Evolutionary conservation across 92 coral and sea anemone genomes (phyloP).

Genomic region (Parazoanthus swiftii): DNA sequence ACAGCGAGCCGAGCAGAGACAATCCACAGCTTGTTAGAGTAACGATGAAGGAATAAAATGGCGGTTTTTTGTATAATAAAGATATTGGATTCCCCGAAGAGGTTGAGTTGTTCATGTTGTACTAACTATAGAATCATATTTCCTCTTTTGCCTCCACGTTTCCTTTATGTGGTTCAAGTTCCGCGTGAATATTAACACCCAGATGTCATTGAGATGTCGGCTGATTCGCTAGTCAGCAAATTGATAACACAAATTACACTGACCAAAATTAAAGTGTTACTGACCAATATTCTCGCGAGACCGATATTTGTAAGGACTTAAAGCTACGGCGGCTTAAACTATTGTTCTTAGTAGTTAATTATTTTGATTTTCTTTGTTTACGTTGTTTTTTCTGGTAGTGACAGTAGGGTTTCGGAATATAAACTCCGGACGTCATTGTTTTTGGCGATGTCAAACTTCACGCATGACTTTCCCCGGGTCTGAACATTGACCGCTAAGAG

Average conservation of each 20-base stretch:
- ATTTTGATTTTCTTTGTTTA: background rate
- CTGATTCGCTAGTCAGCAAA: too few species aligned
- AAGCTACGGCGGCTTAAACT: background rate
- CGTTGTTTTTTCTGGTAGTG: background rate
- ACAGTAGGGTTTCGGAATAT: background rate
- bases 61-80: conserved; percentile 10
- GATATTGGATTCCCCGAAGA: background rate
- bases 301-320: background rate
- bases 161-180: background rate
- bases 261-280: too few species aligned
- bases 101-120: conserved; percentile 15
- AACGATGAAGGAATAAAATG: background rate
- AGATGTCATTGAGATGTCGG: too few species aligned
- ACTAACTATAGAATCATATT: background rate
- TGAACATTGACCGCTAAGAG: too few species aligned
- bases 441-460: background rate
- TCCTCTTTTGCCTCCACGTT: background rate
- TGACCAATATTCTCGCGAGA: too few species aligned
- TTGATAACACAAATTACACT: too few species aligned
- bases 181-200: background rate
- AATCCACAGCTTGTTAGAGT: conserved; percentile 25
- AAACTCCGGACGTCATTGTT: background rate
- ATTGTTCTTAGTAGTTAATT: background rate
- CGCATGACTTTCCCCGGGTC: background rate
- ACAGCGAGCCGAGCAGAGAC: conserved; percentile 1